phyloP scores from a whole-genome alignment of 1,140 invertebrate species.

The Drosophila truncata region DNA sequence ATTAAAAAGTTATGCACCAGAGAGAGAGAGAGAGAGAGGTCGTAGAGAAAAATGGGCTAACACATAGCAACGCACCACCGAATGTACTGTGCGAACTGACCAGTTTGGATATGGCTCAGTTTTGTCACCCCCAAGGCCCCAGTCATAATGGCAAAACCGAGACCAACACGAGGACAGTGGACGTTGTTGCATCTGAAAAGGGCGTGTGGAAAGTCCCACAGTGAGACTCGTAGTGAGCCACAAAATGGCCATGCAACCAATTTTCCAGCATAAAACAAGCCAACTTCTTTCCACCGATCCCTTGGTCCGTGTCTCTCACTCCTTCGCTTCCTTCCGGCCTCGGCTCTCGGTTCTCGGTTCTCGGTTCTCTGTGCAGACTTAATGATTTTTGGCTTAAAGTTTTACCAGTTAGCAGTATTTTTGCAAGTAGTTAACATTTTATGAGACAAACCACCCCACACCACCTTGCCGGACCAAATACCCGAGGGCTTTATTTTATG shows the following conservation, averaged over 20 bases:
- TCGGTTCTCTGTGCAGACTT: slow-evolving; percentile 70
- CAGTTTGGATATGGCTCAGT: slow-evolving; percentile 45
- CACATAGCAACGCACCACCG: slow-evolving; percentile 17
- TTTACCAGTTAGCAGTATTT: slow-evolving; percentile 82
- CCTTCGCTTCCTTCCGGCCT: slow-evolving; percentile 11
- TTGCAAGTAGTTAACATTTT: slow-evolving; percentile 83
- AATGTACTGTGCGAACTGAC: slow-evolving; percentile 14
- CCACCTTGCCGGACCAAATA: slow-evolving; percentile 19
- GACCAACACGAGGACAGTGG: slow-evolving; percentile 3
- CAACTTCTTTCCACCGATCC: slow-evolving; percentile 13
- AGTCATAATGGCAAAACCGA: slow-evolving; percentile 72
- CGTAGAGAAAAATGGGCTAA: slow-evolving; percentile 2
- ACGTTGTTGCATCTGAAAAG: slow-evolving; percentile 30
- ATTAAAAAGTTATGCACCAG: slow-evolving; percentile 74
- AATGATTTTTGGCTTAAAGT: slow-evolving; percentile 83
- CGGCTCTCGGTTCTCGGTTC: too few species aligned
- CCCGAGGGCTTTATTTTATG: slow-evolving; percentile 68
- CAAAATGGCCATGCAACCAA: slow-evolving; percentile 79
- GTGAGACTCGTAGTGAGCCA: slow-evolving; percentile 34
- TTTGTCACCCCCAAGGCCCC: slow-evolving; percentile 59
- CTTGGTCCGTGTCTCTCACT: neutral
- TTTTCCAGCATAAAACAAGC: slow-evolving; percentile 67
- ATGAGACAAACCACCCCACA: slow-evolving; percentile 61
- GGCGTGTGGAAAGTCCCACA: slow-evolving; percentile 43
- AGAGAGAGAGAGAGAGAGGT: neutral